A percentile compares a stretch with the other conserved stretches of the same genome.
These are phyloP conservation scores for Cryptocephalus primarius DNA, from an alignment of 2,888 invertebrate species.

Conservation along the genomic window DNA sequence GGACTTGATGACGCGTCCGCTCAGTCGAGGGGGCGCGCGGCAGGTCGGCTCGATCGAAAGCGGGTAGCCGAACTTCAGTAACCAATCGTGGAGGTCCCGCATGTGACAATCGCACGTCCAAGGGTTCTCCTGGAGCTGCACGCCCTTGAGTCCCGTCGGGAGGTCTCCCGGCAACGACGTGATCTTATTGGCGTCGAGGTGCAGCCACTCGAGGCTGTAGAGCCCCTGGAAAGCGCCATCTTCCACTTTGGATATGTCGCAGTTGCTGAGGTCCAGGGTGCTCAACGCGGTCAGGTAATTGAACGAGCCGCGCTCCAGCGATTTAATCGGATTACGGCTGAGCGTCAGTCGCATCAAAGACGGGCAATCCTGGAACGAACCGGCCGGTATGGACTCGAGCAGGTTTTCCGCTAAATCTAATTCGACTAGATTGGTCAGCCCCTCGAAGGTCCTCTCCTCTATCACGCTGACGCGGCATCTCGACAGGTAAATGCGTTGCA, in stretches of 20 bases:
- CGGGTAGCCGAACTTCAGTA: slow-evolving; percentile 64
- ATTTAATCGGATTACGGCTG: slow-evolving; percentile 71
- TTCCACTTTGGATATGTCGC: slow-evolving; percentile 67
- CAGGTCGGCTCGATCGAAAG: slow-evolving; percentile 71
- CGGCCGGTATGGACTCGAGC: slow-evolving; percentile 65
- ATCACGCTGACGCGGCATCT: slow-evolving; percentile 69
- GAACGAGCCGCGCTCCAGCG: slow-evolving; percentile 61
- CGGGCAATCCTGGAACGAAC: slow-evolving; percentile 66
- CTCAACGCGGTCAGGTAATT: slow-evolving; percentile 64
- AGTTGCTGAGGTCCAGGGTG: slow-evolving; percentile 70
- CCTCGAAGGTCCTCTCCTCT: slow-evolving; percentile 70
- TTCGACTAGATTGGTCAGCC: slow-evolving; percentile 78
- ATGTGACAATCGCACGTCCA: slow-evolving; percentile 84
- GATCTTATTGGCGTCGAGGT: slow-evolving; percentile 72
- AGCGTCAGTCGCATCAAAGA: slow-evolving; percentile 74
- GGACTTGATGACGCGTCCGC: slow-evolving; percentile 55
- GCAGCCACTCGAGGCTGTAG: slow-evolving; percentile 72
- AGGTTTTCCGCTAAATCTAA: slow-evolving; percentile 77
- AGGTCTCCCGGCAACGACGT: slow-evolving; percentile 54
- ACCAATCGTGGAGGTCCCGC: slow-evolving; percentile 66
- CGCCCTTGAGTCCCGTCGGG: slow-evolving; percentile 66
- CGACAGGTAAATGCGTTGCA: slow-evolving; percentile 76
- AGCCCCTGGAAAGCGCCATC: slow-evolving; percentile 73
- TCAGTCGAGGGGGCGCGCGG: slow-evolving; percentile 56
- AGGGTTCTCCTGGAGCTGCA: slow-evolving; percentile 75